Conservation (phyloP, 2,888 invertebrate genomes). For the Caenorhabditis becei region DNA sequence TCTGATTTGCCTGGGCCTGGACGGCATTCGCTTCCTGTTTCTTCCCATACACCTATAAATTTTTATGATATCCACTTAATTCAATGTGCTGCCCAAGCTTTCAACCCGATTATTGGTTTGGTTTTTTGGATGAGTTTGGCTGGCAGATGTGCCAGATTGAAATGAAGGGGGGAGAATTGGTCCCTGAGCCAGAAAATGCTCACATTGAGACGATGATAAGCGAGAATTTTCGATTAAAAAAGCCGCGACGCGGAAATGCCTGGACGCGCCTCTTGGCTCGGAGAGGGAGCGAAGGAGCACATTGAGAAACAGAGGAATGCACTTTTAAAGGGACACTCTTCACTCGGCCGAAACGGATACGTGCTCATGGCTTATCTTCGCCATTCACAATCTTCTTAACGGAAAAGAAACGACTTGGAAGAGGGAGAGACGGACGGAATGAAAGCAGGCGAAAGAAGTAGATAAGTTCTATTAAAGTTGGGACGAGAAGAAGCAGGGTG, state of each 20-base stretch:
- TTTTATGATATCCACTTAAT: constrained; percentile 37
- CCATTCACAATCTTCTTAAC: not conserved
- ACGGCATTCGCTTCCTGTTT: not conserved
- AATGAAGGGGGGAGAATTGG: not conserved
- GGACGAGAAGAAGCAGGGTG: not conserved
- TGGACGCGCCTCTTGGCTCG: not conserved
- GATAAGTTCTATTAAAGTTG: not conserved
- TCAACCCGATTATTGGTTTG: constrained; percentile 34
- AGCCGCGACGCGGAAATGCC: constrained; percentile 26
- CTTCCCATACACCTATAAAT: not conserved
- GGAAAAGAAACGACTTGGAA: constrained; percentile 16
- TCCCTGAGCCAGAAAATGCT: constrained; percentile 15
- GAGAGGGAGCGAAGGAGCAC: constrained; percentile 1
- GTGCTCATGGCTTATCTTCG: constrained; percentile 22
- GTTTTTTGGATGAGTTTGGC: not conserved
- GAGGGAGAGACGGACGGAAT: not conserved
- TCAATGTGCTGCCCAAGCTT: constrained; percentile 26
- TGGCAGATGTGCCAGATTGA: constrained; percentile 19
- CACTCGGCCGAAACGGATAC: constrained; percentile 14
- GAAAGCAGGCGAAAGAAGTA: not conserved
- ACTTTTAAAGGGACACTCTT: constrained; percentile 51
- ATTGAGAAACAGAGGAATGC: constrained; percentile 29
- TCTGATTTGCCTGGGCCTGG: not conserved
- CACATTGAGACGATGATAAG: constrained; percentile 28
- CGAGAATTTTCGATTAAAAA: constrained; percentile 23